Evolutionary conservation across 2,888 invertebrate species (phyloP).

Genomic region (Sialis lutaria): DNA sequence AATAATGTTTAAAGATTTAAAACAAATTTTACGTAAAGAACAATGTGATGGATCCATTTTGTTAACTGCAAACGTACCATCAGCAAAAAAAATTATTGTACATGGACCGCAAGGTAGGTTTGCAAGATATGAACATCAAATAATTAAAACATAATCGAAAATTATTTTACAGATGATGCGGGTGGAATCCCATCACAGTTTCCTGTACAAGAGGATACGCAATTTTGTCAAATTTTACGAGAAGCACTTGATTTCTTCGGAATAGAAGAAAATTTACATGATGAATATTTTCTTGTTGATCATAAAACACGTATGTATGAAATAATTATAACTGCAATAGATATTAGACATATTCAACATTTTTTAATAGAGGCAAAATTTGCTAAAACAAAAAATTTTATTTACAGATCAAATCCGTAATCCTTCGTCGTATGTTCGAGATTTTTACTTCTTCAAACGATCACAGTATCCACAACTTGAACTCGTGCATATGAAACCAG

Average conservation of each 20-base stretch:
- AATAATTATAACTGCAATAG: no score
- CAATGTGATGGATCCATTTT: slow-evolving; percentile 97
- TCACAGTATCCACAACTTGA: slow-evolving; percentile 96
- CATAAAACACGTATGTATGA: slow-evolving; percentile 79
- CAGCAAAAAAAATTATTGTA: slow-evolving; percentile 96
- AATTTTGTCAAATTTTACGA: slow-evolving; percentile 84
- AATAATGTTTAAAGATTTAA: slow-evolving; percentile 98
- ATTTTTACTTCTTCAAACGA: slow-evolving; percentile 67
- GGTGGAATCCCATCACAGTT: slow-evolving; percentile 96
- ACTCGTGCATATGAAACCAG: slow-evolving; percentile 81
- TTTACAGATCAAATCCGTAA: slow-evolving; percentile 86
- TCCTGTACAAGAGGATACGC: slow-evolving; percentile 95
- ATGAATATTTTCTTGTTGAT: slow-evolving; percentile 90
- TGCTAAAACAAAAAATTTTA: background rate
- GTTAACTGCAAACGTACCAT: slow-evolving; percentile 95
- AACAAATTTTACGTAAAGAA: slow-evolving; percentile 94
- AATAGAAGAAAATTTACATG: slow-evolving; percentile 76
- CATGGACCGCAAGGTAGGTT: slow-evolving; percentile 67
- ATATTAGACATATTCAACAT: no score
- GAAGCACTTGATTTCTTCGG: slow-evolving; percentile 95
- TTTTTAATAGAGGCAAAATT: background rate
- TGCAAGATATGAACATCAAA: slow-evolving; percentile 8
- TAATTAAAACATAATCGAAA: background rate
- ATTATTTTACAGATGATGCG: slow-evolving; percentile 35
- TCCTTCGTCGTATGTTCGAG: slow-evolving; percentile 86